phyloP scores from a whole-genome alignment of 2,113 vertebrate species.

The Cyphomyrus discorhynchus region DNA sequence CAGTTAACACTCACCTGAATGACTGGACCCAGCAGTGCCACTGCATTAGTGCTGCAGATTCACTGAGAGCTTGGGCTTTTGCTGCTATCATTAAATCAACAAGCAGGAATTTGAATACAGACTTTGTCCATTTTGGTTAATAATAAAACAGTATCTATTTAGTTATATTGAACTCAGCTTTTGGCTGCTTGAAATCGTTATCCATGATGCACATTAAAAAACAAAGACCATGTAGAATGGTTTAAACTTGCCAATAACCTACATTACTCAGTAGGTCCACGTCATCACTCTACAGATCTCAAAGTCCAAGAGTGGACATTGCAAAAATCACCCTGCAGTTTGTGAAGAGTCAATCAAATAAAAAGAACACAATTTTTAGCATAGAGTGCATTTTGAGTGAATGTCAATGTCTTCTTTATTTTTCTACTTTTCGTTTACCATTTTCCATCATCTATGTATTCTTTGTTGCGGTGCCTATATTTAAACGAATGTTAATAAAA shows the following conservation, averaged over 20 bases:
- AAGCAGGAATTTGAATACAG: not conserved
- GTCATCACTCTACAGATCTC: not conserved
- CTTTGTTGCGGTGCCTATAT: not conserved
- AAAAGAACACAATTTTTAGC: not conserved
- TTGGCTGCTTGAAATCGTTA: not conserved
- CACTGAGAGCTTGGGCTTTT: not conserved
- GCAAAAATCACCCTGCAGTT: not conserved
- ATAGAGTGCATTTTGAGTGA: not conserved
- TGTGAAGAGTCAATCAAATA: not conserved
- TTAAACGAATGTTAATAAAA: not conserved
- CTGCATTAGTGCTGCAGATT: not conserved
- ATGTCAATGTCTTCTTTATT: not conserved
- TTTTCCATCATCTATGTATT: not conserved
- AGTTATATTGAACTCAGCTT: not conserved
- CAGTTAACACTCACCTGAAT: constrained; percentile 4
- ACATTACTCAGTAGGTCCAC: not conserved
- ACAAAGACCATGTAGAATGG: not conserved
- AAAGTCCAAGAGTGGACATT: not conserved
- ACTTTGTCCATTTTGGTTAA: constrained; percentile 16
- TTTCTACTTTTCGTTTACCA: not conserved
- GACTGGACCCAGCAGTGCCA: not conserved
- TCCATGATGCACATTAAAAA: not conserved
- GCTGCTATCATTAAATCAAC: constrained; percentile 9
- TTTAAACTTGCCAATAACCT: not conserved
- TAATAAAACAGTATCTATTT: constrained; percentile 1